Percentiles rank a stretch among this genome's conserved stretches.
These are phyloP conservation scores for Drosophila repleta DNA, from an alignment of 1,140 invertebrate genomes.

Conservation along the genomic window DNA sequence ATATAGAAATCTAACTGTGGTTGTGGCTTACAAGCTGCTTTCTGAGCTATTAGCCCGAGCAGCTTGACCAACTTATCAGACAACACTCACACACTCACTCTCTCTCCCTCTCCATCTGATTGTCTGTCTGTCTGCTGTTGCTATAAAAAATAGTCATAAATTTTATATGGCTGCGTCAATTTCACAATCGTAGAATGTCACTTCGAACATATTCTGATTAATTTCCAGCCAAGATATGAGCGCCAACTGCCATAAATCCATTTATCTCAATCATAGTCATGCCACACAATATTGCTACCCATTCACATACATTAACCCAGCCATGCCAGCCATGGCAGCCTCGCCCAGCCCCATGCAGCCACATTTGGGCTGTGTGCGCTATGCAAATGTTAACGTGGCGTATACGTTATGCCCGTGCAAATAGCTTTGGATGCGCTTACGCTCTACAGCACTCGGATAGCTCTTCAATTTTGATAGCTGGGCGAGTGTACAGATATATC, in stretches of 20 bases:
- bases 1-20: background rate
- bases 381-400: slow-evolving; percentile 74
- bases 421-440: slow-evolving; percentile 63
- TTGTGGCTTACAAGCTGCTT: background rate
- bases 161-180: slow-evolving; percentile 73
- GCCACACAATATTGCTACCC: slow-evolving; percentile 43
- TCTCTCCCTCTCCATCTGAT: slow-evolving; percentile 7
- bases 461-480: slow-evolving; percentile 22
- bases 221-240: slow-evolving; percentile 69
- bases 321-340: slow-evolving; percentile 14
- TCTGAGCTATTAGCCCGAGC: background rate
- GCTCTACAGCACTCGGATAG: slow-evolving; percentile 4
- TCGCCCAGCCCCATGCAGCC: background rate
- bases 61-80: slow-evolving; percentile 22
- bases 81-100: slow-evolving; percentile 5
- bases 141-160: slow-evolving; percentile 63
- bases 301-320: slow-evolving; percentile 5
- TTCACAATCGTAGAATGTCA: slow-evolving; percentile 72
- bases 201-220: slow-evolving; percentile 75
- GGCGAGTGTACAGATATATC: background rate
- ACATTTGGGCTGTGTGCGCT: slow-evolving; percentile 19
- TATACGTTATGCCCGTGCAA: slow-evolving; percentile 67
- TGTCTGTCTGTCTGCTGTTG: slow-evolving; percentile 23
- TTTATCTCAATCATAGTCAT: slow-evolving; percentile 76
- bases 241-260: slow-evolving; percentile 69